Percentiles rank a stretch among this genome's conserved stretches.
Conservation (phyloP, 2,113 vertebrate species). For the Chrysemys picta region DNA sequence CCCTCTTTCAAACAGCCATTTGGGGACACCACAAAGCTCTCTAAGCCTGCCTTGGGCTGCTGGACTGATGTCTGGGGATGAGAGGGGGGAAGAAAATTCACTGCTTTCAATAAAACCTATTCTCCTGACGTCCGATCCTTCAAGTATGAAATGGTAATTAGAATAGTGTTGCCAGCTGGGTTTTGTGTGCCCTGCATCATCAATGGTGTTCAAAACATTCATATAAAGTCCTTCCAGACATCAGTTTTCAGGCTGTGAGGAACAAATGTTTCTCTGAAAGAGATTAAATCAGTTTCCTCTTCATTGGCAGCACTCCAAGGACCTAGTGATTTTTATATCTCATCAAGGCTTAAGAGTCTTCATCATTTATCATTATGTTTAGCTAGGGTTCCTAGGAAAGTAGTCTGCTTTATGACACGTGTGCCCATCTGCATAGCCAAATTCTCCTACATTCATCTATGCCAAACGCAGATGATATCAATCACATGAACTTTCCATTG, state of each 20-base stretch:
- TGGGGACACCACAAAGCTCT: neutral
- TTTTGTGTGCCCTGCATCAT: neutral
- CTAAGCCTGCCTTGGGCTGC: neutral
- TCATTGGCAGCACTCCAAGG: neutral
- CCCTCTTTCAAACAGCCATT: neutral
- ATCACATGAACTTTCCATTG: neutral
- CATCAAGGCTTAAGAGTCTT: neutral
- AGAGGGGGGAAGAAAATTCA: neutral
- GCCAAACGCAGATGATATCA: neutral
- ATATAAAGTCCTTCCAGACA: neutral
- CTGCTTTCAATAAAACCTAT: neutral
- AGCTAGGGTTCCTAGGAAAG: constrained; percentile 28
- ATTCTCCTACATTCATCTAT: neutral
- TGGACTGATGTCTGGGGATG: neutral
- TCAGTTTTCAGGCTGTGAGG: neutral
- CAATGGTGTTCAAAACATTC: neutral
- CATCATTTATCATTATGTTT: neutral
- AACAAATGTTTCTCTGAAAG: neutral
- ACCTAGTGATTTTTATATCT: neutral
- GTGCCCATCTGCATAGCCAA: neutral
- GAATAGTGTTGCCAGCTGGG: neutral
- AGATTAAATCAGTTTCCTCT: neutral
- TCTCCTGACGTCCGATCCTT: neutral
- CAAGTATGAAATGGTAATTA: neutral
- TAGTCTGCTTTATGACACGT: accelerated